A percentile compares a stretch with the other conserved stretches of the same genome.
phyloP scores from a whole-genome alignment of 2,888 invertebrate genomes.

The Drepana falcataria region DNA sequence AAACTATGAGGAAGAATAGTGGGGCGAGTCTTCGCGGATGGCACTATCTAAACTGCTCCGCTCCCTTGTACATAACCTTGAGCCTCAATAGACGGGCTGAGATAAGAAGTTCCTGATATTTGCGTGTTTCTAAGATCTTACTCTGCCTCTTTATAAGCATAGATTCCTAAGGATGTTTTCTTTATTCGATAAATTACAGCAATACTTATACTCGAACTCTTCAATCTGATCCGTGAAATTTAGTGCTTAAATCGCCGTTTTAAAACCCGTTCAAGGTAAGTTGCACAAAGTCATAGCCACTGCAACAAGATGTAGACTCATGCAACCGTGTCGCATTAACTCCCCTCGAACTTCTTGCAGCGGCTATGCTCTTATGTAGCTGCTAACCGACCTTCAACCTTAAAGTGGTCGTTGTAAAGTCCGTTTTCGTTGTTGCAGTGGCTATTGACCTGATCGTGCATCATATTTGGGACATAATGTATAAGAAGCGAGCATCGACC shows the following conservation, averaged over 20 bases:
- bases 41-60: too few species aligned
- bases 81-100: too few species aligned
- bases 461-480: slow-evolving; percentile 98
- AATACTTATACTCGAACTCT: too few species aligned
- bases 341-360: slow-evolving; percentile 48
- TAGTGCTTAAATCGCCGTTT: background rate
- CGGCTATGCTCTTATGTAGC: slow-evolving; percentile 78
- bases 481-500: slow-evolving; percentile 58
- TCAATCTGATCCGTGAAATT: background rate
- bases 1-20: too few species aligned
- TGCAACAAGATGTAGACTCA: slow-evolving; percentile 52
- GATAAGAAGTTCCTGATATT: too few species aligned
- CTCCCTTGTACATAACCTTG: too few species aligned
- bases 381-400: slow-evolving; percentile 36
- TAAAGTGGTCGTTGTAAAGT: slow-evolving; percentile 9
- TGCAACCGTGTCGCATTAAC: slow-evolving; percentile 17
- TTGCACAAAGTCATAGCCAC: slow-evolving; percentile 70
- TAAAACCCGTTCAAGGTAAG: slow-evolving; percentile 37
- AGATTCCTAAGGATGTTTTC: too few species aligned
- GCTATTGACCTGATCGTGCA: slow-evolving; percentile 99
- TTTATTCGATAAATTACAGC: too few species aligned
- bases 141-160: too few species aligned
- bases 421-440: slow-evolving; percentile 87
- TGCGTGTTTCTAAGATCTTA: too few species aligned
- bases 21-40: too few species aligned